These are phyloP conservation scores for Tupiocoris notatus DNA, from an alignment of 2,888 invertebrate species.

Conservation along the genomic window DNA sequence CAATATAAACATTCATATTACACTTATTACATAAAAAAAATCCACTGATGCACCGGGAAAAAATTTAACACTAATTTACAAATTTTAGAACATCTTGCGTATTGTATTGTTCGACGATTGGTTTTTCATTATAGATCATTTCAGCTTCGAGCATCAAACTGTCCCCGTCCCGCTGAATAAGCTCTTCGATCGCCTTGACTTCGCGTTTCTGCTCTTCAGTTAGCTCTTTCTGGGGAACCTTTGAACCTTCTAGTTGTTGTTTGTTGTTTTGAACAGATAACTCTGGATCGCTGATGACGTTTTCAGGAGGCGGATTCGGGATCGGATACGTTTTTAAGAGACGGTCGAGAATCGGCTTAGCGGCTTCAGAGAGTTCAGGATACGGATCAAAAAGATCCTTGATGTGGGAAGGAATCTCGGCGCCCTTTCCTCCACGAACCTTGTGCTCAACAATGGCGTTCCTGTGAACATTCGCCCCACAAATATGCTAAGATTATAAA, in stretches of 20 bases:
- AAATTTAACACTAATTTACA: no score
- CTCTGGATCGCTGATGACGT: no score
- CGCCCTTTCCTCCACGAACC: background rate
- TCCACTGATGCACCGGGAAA: no score
- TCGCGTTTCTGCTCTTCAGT: conserved; percentile 16
- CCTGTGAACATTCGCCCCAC: background rate
- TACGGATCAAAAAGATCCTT: conserved; percentile 8
- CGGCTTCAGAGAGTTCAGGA: conserved; percentile 5
- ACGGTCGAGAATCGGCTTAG: background rate
- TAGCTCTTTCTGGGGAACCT: conserved; percentile 8
- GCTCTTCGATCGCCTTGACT: conserved; percentile 2
- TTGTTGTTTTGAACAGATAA: background rate
- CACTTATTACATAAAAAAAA: no score
- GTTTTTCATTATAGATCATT: background rate
- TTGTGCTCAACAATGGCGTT: background rate
- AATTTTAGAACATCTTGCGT: background rate
- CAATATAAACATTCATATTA: no score
- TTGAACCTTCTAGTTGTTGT: background rate
- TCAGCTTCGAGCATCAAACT: background rate
- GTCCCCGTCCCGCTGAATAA: background rate
- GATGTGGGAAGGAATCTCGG: conserved; percentile 4
- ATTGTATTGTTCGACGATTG: background rate
- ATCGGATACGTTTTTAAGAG: background rate
- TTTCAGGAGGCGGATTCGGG: conserved; percentile 5
- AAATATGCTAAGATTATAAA: background rate